phyloP scores from a whole-genome alignment of 2,888 invertebrate genomes.

The Cecidostiba fungosa region DNA sequence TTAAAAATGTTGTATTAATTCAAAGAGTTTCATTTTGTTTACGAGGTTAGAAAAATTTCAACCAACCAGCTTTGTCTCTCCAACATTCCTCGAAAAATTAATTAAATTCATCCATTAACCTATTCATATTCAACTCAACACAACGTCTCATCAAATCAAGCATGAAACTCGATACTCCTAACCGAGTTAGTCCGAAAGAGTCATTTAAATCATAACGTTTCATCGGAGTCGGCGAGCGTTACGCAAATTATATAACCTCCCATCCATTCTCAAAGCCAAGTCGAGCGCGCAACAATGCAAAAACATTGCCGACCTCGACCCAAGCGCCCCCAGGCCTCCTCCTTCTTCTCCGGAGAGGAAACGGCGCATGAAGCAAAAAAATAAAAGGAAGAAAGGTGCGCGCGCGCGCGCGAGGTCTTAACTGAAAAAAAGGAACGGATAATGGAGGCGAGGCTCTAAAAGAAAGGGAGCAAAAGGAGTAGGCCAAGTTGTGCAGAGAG shows the following conservation, averaged over 20 bases:
- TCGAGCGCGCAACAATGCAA: slow-evolving; percentile 42
- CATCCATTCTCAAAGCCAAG: slow-evolving; percentile 20
- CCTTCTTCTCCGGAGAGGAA: slow-evolving; percentile 28
- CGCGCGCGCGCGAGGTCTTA: slow-evolving; percentile 47
- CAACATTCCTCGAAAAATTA: no score
- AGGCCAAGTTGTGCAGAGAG: slow-evolving; percentile 30
- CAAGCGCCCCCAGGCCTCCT: not conserved
- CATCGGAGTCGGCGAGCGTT: slow-evolving; percentile 22
- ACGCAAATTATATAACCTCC: slow-evolving; percentile 41
- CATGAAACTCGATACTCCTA: not conserved
- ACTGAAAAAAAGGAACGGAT: slow-evolving; percentile 57
- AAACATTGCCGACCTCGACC: slow-evolving; percentile 50
- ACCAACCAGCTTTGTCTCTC: no score
- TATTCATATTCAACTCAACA: no score
- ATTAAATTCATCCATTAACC: no score
- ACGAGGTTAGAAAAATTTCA: no score
- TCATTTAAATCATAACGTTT: slow-evolving; percentile 20
- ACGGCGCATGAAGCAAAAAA: slow-evolving; percentile 24
- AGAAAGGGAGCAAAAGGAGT: slow-evolving; percentile 36
- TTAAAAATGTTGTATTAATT: no score
- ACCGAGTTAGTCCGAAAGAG: slow-evolving; percentile 29
- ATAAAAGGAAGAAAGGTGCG: slow-evolving; percentile 35
- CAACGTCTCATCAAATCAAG: no score
- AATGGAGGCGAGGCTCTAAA: slow-evolving; percentile 52
- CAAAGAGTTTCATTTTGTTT: no score